Evolutionary conservation across 2,113 vertebrate genomes (phyloP).

Genomic region (Tauraco erythrolophus): DNA sequence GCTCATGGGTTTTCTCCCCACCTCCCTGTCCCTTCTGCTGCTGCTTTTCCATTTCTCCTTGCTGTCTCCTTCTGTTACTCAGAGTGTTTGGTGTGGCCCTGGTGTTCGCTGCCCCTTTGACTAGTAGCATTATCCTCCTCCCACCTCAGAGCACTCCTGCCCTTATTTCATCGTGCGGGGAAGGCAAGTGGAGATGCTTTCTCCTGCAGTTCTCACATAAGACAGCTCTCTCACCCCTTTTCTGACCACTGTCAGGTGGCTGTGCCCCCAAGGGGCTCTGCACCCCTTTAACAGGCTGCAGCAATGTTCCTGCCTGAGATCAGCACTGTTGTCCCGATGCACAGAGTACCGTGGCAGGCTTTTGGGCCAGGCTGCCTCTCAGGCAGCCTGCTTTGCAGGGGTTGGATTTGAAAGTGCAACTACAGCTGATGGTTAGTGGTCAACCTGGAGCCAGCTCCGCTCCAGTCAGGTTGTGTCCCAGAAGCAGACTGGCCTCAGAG

Average conservation of each 20-base stretch:
- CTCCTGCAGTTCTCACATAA: not conserved
- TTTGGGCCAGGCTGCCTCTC: not conserved
- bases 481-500: not conserved
- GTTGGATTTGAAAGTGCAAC: not conserved
- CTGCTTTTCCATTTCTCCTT: not conserved
- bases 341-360: fast-evolving
- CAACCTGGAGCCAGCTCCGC: not conserved
- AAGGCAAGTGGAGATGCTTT: not conserved
- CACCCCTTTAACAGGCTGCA: not conserved
- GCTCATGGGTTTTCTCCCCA: not conserved
- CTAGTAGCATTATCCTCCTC: not conserved
- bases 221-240: not conserved
- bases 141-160: not conserved
- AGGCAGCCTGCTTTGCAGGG: not conserved
- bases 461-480: not conserved
- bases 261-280: not conserved
- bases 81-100: not conserved
- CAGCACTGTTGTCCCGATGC: not conserved
- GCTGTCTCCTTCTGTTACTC: not conserved
- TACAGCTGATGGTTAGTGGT: not conserved
- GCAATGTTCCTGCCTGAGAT: not conserved
- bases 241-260: not conserved
- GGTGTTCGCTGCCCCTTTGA: not conserved
- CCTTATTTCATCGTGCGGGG: fast-evolving
- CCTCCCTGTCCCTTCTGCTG: not conserved